A percentile compares a stretch with the other conserved stretches of the same genome.
phyloP scores from a whole-genome alignment of 2,797 vertebrate genomes.

The Euthynnus affinis region DNA sequence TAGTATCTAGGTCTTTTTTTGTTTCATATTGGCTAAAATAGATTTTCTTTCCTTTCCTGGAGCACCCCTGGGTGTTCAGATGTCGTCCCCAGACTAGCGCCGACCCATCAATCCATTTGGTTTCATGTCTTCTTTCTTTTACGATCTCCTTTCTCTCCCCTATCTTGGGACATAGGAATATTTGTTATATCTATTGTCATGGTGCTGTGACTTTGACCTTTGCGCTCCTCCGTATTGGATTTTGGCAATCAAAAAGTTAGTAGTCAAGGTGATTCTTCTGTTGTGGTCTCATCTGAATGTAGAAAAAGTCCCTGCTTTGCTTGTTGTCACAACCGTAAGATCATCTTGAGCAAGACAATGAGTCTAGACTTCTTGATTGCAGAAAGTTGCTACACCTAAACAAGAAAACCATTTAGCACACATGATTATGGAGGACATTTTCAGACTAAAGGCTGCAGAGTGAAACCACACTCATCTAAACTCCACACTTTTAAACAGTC shows the following conservation, averaged over 20 bases:
- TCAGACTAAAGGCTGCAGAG: constrained; percentile 2
- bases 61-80: constrained; percentile 41
- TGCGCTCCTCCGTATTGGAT: constrained; percentile 48
- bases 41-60: constrained; percentile 58
- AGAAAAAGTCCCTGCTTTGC: constrained; percentile 6
- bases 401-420: constrained; percentile 1
- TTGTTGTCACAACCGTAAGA: constrained; percentile 15
- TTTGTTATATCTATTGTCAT: constrained; percentile 70
- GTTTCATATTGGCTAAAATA: constrained; percentile 57
- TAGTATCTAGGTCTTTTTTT: constrained; percentile 31
- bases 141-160: constrained; percentile 60
- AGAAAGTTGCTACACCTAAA: background rate
- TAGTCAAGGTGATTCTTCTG: constrained; percentile 58
- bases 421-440: constrained; percentile 1
- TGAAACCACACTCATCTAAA: background rate
- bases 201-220: constrained; percentile 66
- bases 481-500: constrained; percentile 16
- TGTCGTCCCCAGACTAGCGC: constrained; percentile 56
- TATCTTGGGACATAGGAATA: constrained; percentile 64
- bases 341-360: constrained; percentile 37
- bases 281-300: constrained; percentile 55
- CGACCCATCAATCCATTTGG: constrained; percentile 67
- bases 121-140: constrained; percentile 70
- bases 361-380: constrained; percentile 4
- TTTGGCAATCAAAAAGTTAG: constrained; percentile 64